Evolutionary conservation across 2,888 invertebrate species (phyloP).

Genomic region (Hermaeophaga mercurialis): DNA sequence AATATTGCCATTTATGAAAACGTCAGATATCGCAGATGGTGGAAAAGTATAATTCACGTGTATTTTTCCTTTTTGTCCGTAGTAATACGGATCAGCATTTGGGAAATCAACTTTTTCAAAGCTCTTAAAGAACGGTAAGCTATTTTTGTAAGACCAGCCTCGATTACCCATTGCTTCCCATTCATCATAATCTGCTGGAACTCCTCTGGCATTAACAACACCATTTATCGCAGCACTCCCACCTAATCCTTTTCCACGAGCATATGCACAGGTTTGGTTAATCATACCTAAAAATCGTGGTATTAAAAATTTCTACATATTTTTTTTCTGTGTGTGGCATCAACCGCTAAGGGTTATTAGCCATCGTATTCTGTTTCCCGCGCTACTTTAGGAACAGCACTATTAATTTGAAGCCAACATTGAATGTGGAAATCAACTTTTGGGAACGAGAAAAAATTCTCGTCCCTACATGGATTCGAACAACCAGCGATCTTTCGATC

Average conservation of each 20-base stretch:
- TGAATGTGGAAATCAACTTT: neutral
- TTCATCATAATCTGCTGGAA: conserved; percentile 67
- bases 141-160: too few species aligned
- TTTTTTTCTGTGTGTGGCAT: too few species aligned
- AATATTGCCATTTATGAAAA: conserved; percentile 56
- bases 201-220: conserved; percentile 75
- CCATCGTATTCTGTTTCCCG: too few species aligned
- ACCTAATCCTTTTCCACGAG: conserved; percentile 75
- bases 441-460: too few species aligned
- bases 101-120: conserved; percentile 61
- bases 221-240: conserved; percentile 78
- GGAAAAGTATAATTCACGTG: conserved; percentile 44
- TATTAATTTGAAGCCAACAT: too few species aligned
- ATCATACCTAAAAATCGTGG: conserved; percentile 41
- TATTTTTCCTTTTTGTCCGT: conserved; percentile 56
- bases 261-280: conserved; percentile 50
- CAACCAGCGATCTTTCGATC: too few species aligned
- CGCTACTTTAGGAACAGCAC: too few species aligned
- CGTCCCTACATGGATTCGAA: too few species aligned
- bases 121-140: conserved; percentile 74
- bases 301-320: neutral
- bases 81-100: neutral
- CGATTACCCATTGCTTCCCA: conserved; percentile 74
- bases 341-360: too few species aligned
- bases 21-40: neutral